Conservation (phyloP, 1,140 invertebrate genomes). For the Telenomus remus region DNA sequence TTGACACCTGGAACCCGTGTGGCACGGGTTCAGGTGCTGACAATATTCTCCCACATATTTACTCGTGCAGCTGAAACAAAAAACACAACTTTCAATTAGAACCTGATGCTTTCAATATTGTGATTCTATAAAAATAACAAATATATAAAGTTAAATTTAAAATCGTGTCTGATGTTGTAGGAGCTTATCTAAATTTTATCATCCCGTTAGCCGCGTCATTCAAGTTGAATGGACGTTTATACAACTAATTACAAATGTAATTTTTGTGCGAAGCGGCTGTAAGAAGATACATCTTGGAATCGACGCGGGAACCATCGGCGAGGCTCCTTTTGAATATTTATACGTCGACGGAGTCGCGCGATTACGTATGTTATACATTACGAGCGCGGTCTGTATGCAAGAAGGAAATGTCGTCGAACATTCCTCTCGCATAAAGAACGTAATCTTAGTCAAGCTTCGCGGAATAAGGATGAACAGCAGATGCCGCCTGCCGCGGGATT, state of each 20-base stretch:
- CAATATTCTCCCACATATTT: conserved; percentile 95
- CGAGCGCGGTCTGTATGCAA: conserved; percentile 35
- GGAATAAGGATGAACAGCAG: conserved; percentile 51
- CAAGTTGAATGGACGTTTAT: conserved; percentile 17
- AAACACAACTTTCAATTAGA: neutral
- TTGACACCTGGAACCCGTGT: conserved; percentile 89
- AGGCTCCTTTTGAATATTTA: conserved; percentile 52
- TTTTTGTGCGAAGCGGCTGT: conserved; percentile 4
- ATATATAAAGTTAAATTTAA: no score
- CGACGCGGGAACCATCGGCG: conserved; percentile 19
- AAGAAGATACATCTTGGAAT: conserved; percentile 27
- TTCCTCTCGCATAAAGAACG: conserved; percentile 53
- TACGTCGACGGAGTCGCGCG: conserved; percentile 40
- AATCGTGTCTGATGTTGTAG: no score
- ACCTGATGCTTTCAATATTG: conserved; percentile 1
- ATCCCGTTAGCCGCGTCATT: conserved; percentile 17
- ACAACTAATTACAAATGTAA: conserved; percentile 24
- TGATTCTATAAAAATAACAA: neutral
- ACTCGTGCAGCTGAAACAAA: conserved; percentile 90
- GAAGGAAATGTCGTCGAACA: conserved; percentile 54
- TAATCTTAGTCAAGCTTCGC: conserved; percentile 41
- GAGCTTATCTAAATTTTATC: neutral
- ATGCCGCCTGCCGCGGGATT: conserved; percentile 39
- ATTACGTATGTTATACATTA: conserved; percentile 59
- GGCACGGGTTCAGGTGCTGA: conserved; percentile 93